Conservation (phyloP, 2,797 vertebrate species). For the Muscicapa striata region DNA sequence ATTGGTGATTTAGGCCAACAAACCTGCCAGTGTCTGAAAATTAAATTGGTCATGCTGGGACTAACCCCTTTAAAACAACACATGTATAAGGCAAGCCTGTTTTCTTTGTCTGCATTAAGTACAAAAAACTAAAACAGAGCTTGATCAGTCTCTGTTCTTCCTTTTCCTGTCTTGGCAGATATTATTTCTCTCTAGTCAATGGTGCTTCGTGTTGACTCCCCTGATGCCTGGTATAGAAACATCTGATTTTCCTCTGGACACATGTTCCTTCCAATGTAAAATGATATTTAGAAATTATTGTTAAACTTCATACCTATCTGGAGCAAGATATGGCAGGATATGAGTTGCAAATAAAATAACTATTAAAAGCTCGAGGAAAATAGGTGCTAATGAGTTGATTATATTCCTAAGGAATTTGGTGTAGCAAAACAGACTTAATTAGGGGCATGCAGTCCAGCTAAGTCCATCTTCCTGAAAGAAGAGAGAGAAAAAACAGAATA, state of each 20-base stretch:
- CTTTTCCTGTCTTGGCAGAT: not conserved
- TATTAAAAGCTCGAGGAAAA: not conserved
- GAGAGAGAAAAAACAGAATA: not conserved
- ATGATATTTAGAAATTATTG: not conserved
- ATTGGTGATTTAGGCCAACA: not conserved
- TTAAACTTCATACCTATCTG: not conserved
- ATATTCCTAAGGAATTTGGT: not conserved
- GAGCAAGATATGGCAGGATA: not conserved
- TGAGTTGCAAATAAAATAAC: not conserved
- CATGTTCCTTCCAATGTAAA: not conserved
- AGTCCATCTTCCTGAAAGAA: not conserved
- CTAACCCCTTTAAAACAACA: not conserved
- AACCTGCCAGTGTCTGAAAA: not conserved
- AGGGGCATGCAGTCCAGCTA: not conserved
- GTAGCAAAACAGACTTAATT: not conserved
- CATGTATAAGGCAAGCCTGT: not conserved
- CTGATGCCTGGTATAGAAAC: not conserved
- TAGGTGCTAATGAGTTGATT: not conserved
- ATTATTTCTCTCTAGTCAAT: not conserved
- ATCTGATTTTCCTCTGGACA: not conserved
- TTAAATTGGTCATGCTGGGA: not conserved
- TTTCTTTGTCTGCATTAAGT: not conserved
- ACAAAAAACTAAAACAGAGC: not conserved
- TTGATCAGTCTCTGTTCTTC: not conserved
- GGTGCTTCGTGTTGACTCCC: not conserved